These are phyloP conservation scores for Pinctada fucata DNA, from an alignment of 2,888 invertebrate species.

Conservation along the genomic window DNA sequence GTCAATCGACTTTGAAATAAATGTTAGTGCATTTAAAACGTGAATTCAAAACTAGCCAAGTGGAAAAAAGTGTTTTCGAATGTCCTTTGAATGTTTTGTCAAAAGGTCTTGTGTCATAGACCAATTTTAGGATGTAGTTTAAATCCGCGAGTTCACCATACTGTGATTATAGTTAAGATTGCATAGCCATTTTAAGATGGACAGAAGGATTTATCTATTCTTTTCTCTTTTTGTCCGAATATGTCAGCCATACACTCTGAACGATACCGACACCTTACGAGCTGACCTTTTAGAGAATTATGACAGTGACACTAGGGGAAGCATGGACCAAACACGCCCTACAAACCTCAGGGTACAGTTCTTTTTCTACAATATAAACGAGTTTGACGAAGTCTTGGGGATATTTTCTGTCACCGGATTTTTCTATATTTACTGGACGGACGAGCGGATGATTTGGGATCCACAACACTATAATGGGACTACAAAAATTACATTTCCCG, in stretches of 20 bases:
- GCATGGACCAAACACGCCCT: not conserved
- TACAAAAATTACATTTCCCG: not conserved
- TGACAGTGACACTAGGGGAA: not conserved
- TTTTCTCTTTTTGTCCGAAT: too few species aligned
- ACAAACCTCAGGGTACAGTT: not conserved
- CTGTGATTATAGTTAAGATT: too few species aligned
- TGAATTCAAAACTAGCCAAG: too few species aligned
- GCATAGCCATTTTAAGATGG: too few species aligned
- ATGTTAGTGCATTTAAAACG: too few species aligned
- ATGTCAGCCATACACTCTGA: not conserved
- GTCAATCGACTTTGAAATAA: too few species aligned
- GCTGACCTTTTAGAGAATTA: not conserved
- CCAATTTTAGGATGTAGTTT: too few species aligned
- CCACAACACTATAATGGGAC: not conserved
- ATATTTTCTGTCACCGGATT: not conserved
- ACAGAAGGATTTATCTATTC: too few species aligned
- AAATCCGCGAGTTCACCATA: too few species aligned
- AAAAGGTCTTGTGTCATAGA: too few species aligned
- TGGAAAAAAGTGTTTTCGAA: too few species aligned
- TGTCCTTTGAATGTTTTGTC: too few species aligned
- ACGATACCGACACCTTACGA: not conserved
- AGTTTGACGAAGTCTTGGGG: not conserved
- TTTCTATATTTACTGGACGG: not conserved
- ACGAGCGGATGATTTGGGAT: not conserved
- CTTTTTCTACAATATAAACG: not conserved